These are phyloP conservation scores for Tubulanus polymorphus DNA, from an alignment of 2,888 invertebrate species.

Conservation along the genomic window DNA sequence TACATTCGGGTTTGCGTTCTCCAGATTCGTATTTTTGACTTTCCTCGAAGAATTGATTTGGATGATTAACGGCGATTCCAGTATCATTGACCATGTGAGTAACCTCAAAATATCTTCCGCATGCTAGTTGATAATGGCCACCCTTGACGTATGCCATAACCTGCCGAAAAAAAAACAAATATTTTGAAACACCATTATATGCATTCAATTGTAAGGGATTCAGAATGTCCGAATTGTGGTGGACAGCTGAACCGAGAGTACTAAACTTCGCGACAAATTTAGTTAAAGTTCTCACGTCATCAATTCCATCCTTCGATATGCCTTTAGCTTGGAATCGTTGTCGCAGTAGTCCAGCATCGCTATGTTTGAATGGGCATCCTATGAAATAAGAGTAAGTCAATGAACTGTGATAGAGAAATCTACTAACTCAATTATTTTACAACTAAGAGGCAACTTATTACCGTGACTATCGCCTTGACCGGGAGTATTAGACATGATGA, in stretches of 20 bases:
- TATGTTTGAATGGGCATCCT: conserved; percentile 86
- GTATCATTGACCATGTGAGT: conserved; percentile 36
- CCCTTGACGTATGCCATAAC: conserved; percentile 69
- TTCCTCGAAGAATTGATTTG: conserved; percentile 86
- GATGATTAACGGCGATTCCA: conserved; percentile 60
- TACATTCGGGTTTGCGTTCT: no score
- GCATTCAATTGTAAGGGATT: no score
- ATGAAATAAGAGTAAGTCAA: conserved; percentile 7
- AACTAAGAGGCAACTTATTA: conserved; percentile 26
- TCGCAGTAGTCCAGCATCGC: conserved; percentile 68
- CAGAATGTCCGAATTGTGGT: no score
- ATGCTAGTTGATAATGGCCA: conserved; percentile 84
- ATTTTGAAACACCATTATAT: no score
- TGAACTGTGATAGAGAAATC: not conserved
- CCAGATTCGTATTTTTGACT: conserved; percentile 68
- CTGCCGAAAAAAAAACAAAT: conserved; percentile 45
- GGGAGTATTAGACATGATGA: conserved; percentile 67
- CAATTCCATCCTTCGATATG: conserved; percentile 33
- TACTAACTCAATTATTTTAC: no score
- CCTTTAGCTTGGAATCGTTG: conserved; percentile 63
- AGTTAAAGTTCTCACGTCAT: conserved; percentile 45
- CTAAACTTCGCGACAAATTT: no score
- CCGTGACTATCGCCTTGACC: conserved; percentile 82
- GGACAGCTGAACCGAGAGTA: no score
- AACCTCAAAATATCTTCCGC: conserved; percentile 73